Percentiles rank a stretch among this genome's conserved stretches.
Evolutionary conservation across 2,888 invertebrate species (phyloP).

Genomic region (Hyalella azteca): DNA sequence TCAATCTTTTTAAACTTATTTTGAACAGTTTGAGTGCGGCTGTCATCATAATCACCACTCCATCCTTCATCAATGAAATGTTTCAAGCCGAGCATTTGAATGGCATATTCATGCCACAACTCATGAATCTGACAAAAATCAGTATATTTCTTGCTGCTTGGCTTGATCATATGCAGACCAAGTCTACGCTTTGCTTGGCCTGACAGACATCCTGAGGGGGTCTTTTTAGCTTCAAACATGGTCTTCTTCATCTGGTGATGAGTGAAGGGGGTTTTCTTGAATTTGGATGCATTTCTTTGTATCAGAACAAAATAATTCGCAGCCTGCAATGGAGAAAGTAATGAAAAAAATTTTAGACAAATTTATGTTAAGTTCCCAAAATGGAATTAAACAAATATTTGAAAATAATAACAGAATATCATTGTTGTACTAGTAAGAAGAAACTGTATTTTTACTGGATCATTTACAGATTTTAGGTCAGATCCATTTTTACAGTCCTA

Average conservation of each 20-base stretch:
- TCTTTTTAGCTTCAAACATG: background rate
- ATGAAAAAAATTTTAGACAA: background rate
- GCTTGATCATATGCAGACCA: slow-evolving; percentile 46
- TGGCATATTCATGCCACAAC: slow-evolving; percentile 49
- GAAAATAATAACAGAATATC: no score
- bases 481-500: no score
- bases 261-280: background rate
- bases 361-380: no score
- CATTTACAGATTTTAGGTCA: no score
- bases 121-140: slow-evolving; percentile 50
- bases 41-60: slow-evolving; percentile 39
- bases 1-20: slow-evolving; percentile 59
- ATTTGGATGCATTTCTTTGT: background rate
- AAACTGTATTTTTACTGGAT: no score
- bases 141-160: slow-evolving; percentile 47
- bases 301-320: background rate
- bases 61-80: slow-evolving; percentile 36
- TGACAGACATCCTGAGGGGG: slow-evolving; percentile 40
- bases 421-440: no score
- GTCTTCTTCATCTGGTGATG: slow-evolving; percentile 3
- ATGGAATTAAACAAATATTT: no score
- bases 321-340: background rate
- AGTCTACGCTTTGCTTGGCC: slow-evolving; percentile 43
- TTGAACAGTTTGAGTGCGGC: slow-evolving; percentile 56
- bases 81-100: slow-evolving; percentile 27